Evolutionary conservation across 2,113 vertebrate genomes (phyloP), one percentile per base, ranked within the genome.

Genomic region (Phalacrocorax pelagicus): DNA sequence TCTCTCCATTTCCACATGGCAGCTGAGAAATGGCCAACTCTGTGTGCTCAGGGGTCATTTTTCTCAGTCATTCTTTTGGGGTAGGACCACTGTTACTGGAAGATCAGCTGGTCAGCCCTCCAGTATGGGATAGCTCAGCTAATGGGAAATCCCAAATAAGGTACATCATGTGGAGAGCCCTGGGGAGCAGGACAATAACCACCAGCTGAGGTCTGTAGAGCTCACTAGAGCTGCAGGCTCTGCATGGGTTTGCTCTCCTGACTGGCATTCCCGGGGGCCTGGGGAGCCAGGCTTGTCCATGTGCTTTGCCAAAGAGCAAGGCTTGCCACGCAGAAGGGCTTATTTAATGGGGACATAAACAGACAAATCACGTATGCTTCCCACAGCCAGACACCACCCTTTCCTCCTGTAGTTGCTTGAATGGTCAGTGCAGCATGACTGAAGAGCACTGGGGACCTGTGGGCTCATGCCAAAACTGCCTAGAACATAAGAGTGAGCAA

Each of bases 1-100:
- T 70, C 17, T 74, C 8, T 66, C 19, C 32, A n/a, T 42, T 79
- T 47, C 34, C 17, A 84, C 15, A 13, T 1, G 7, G 47, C 38
- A 89, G 26, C 32, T 67, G 44, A 69, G 34, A 85, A 91, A 75
- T 6, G 30, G 38, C n/a, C 81, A 89, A 1, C 15, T 26, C 15
- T 19, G 1, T 46, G 65, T 87, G 38, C 51, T 81, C 3, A 0
- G 13, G 12, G 10, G 7, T 15, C 1, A 1, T 40, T 84, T 82
- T 86, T 49, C 42, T 82, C 49, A 24, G 46, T 46, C 36, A 29
- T 90, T 81, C 49, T 73, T 81, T 42, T 29, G 32, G 44, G 36
- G 36, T 58, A 52, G 34, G 77, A 59, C 47, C 18, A 29, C 38
- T 40, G 38, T 38, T 59, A 32, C 24, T 73, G 47, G n/a, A 70